Base-by-base conservation (phyloP, 2,797 vertebrate genomes). In the Enteromius argenteus region DNA sequence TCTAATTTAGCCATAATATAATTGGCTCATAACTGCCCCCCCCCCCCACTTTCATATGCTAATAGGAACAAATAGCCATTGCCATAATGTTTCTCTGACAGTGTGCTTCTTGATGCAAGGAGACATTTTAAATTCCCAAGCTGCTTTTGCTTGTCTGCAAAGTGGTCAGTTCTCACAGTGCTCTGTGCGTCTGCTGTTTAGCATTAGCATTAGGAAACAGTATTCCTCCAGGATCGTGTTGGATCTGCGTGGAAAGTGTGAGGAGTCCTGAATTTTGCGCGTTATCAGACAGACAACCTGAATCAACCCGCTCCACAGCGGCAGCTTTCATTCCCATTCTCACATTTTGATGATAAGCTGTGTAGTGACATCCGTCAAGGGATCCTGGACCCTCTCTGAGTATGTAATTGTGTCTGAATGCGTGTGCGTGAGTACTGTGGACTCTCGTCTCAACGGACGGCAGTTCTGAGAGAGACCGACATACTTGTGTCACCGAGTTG, bases 401-500 rank as follows among this genome's bases (percentile, higher is more conserved):
- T 37, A 19, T 83, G 79, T 88, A 75, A 85, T 71, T 14, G 81
- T 72, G 44, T 67, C 37, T 80, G 19, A 39, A 76, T 87, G 81
- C 77, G 53, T 27, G 85, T 71, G 67, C 23, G 32, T 39, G 76
- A 79, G 42, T 32, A n/a, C 89, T 90, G 80, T 8, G 79, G 85
- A 89, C 89, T 81, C 67, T 84, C 76, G 87, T 90, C 89, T 87
- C 75, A n/a, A 64, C 3, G n/a, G 72, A 78, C 67, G 82, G 71
- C 68, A 79, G 78, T 90, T 83, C 67, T 88, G 85, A 90, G 62
- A 82, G 89, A 91, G 89, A 85, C 81, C 86, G 90, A 90, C 90
- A 89, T 76, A 84, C 77, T 39, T 44, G 84, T 86, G 87, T 91
- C 90, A 88, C 87, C 83, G 66, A 86, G 71, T 79, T 88, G 85